Evolutionary conservation across 2,113 vertebrate genomes (phyloP), one percentile per base, ranked within the genome.

Genomic region (Atlantisia rogersi): DNA sequence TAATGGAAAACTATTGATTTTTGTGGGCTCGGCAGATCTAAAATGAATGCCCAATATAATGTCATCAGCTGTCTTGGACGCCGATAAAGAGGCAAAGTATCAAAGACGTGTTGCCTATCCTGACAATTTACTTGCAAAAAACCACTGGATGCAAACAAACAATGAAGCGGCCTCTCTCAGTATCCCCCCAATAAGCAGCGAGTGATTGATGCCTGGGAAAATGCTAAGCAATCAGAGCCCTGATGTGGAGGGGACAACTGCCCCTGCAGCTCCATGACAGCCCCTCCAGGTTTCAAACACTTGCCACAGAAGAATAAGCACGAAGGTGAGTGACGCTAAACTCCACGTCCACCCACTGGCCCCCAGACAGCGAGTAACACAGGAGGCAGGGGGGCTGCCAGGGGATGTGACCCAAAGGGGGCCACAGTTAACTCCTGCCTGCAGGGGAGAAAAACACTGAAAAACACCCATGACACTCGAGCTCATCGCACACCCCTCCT

Each of bases 1-100:
- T 99, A 99, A 99, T 99, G 99, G 99, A 99, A 99, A 99, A 98
- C 98, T 99, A 99, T 99, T 99, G 99, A 99, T 99, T 99, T 99
- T 98, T 96, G 95, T 97, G 97, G 97, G 98, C 97, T 98, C 97
- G 90, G 98, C 97, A 97, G 98, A 98, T 98, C 98, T 97, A 97
- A 97, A 98, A 98, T 98, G 98, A 98, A 98, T 93, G 97, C 97
- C 97, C 95, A 48, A 96, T 97, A 97, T 97, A 98, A 98, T 98
- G 95, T 98, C 98, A 98, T 99, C 98, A 98, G 98, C 98, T 98
- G 97, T 98, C 97, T 97, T 96, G 95, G 98, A 97, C 98, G 98
- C 95, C 95, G 97, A 97, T 97, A 93, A 95, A 94, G 59, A 94
- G 92, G 89, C 96, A 65, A 97, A 97, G 96, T 94, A 97, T 94